phyloP scores from a whole-genome alignment of 2,797 vertebrate species.

The Aulostomus chinensis region DNA sequence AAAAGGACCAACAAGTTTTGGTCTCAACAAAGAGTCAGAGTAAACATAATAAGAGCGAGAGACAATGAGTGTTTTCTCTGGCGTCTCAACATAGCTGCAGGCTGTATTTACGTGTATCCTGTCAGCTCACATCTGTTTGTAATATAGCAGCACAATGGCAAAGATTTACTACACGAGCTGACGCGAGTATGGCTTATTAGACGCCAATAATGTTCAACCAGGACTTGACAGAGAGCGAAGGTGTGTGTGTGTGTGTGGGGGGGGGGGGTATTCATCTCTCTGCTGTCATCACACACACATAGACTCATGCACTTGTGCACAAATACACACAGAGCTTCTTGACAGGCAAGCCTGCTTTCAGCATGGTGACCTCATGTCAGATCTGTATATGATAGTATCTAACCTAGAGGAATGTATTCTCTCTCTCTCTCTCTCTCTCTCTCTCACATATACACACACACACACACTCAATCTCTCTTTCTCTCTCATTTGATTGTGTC shows the following conservation, averaged over 20 bases:
- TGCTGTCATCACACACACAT: slow-evolving; percentile 25
- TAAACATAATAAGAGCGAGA: slow-evolving; percentile 33
- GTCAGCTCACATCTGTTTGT: slow-evolving; percentile 54
- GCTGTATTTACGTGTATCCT: slow-evolving; percentile 31
- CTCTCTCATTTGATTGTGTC: slow-evolving; percentile 22
- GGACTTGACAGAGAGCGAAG: slow-evolving; percentile 35
- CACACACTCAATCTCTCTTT: slow-evolving; percentile 7
- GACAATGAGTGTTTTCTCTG: slow-evolving; percentile 21
- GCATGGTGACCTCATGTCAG: slow-evolving; percentile 43
- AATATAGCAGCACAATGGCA: slow-evolving; percentile 57
- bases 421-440: slow-evolving; percentile 1
- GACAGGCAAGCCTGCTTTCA: slow-evolving; percentile 4
- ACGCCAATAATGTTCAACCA: slow-evolving; percentile 50
- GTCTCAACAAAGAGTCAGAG: slow-evolving; percentile 33
- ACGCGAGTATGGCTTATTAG: slow-evolving; percentile 54
- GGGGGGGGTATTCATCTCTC: slow-evolving; percentile 32
- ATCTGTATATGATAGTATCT: slow-evolving; percentile 12
- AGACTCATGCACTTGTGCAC: slow-evolving; percentile 7
- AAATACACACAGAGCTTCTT: slow-evolving; percentile 5
- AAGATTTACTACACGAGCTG: slow-evolving; percentile 54
- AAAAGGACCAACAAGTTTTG: slow-evolving; percentile 37
- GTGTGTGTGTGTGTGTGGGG: neutral
- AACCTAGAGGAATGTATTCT: slow-evolving; percentile 12
- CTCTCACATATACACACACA: slow-evolving; percentile 3
- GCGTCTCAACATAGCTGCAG: slow-evolving; percentile 48